Evolutionary conservation across 2,888 invertebrate species (phyloP).

Genomic region (Meiosimyza decipiens): DNA sequence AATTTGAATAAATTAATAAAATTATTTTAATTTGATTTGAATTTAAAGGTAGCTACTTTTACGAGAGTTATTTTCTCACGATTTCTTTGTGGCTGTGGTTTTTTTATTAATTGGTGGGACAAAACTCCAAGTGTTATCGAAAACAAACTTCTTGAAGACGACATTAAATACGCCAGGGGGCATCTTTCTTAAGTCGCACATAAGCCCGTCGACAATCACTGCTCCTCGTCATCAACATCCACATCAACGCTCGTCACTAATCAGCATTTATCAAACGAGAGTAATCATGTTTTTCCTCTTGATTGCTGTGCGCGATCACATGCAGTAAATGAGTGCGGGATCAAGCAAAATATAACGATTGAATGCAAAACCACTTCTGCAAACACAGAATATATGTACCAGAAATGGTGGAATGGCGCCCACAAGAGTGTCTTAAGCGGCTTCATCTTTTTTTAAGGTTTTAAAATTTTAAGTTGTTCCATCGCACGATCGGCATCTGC

Average conservation of each 20-base stretch:
- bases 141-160: slow-evolving; percentile 7
- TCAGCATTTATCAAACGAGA: slow-evolving; percentile 22
- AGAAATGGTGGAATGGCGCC: not conserved
- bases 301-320: not conserved
- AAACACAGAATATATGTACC: not conserved
- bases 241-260: slow-evolving; percentile 6
- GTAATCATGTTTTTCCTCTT: slow-evolving; percentile 14
- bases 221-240: not conserved
- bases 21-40: not conserved
- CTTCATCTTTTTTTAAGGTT: not conserved
- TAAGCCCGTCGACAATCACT: not conserved
- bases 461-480: slow-evolving; percentile 3
- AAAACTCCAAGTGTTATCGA: not conserved
- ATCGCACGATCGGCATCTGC: slow-evolving; percentile 32
- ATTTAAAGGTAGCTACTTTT: not conserved
- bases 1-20: slow-evolving; percentile 22
- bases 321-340: not conserved
- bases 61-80: slow-evolving; percentile 19
- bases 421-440: slow-evolving; percentile 11
- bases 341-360: not conserved
- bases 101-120: not conserved
- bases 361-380: slow-evolving; percentile 18
- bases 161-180: slow-evolving; percentile 1
- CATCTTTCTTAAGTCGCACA: not conserved
- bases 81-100: slow-evolving; percentile 5